Base-by-base conservation (phyloP, 1,140 invertebrate genomes). In the Drosophila teissieri region DNA sequence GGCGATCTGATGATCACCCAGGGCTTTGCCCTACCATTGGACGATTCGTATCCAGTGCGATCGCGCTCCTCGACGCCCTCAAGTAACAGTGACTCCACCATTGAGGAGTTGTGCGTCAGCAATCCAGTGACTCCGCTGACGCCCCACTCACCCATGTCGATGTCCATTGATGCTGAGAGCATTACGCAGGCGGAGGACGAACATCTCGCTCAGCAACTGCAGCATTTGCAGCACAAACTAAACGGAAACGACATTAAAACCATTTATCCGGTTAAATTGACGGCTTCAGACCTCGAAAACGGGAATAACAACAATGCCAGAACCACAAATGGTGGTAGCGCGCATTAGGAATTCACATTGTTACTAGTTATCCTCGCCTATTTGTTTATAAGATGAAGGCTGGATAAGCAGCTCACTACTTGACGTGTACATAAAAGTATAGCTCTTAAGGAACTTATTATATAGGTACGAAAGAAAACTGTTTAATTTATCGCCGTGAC, bases 1-100 rank as follows among this genome's bases (percentile, higher is more conserved):
- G 91, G 75, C 0, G 82, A 92, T 54, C 31, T 91, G 17, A 44
- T 92, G 56, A 91, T 92, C 22, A 78, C 78, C 4, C 82, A 92
- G 19, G 89, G 91, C 3, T 92, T 82, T 64, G 91, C 91, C 0
- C 15, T 82, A 42, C 91, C 91, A 0, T 19, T 78, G 22, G 84
- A 91, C 44, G 91, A 89, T 60, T 22, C 68, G 2, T 83, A 84
- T 62, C 75, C 86, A 1, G 74, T 90, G 22, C 57, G 80, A 6
- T 91, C 90, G 4, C 86, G 90, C 8, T 90, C 81, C 10, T 79
- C 51, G 24, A 79, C 85, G 15, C 84, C 85, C 0, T 89, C 85
- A 3, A 89, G 52, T 31, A 70, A 73, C 8, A 89, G 84, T 19
- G 84, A 89, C 54, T 90, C 84, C 1, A 89, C 84, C 1, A 89